Evolutionary conservation across 2,113 vertebrate genomes (phyloP).

Genomic region (Alces alces): DNA sequence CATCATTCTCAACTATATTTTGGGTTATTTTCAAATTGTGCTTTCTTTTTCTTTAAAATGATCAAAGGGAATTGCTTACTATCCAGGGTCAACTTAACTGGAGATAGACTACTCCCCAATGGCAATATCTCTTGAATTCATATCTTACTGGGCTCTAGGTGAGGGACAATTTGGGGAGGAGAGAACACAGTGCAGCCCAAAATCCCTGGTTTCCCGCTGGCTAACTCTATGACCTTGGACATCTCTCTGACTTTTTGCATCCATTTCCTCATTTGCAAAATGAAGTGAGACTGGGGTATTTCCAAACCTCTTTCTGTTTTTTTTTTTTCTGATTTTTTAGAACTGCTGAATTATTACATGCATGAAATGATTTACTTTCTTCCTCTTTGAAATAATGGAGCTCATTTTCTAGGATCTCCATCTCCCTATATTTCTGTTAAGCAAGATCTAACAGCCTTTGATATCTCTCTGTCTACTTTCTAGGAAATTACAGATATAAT

Average conservation of each 20-base stretch:
- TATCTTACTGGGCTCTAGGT: conserved; percentile 11
- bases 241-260: not conserved
- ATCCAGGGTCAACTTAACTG: conserved; percentile 42
- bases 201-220: not conserved
- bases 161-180: not conserved
- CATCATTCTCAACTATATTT: not conserved
- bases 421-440: conserved; percentile 41
- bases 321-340: not conserved
- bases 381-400: conserved; percentile 54
- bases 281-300: not conserved
- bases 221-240: not conserved
- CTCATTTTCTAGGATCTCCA: conserved; percentile 49
- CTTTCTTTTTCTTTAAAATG: conserved; percentile 38
- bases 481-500: conserved; percentile 44
- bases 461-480: conserved; percentile 45
- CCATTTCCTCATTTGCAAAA: conserved; percentile 1
- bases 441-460: conserved; percentile 59
- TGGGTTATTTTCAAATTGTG: conserved; percentile 19
- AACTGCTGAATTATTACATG: conserved; percentile 19
- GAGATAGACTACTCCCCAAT: conserved; percentile 20
- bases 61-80: conserved; percentile 60
- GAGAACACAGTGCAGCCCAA: not conserved
- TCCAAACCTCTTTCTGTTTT: not conserved
- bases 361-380: conserved; percentile 25
- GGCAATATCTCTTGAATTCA: not conserved